Evolutionary conservation across 2,113 vertebrate genomes (phyloP).

Genomic region (Rhinolophus ferrumequinum): DNA sequence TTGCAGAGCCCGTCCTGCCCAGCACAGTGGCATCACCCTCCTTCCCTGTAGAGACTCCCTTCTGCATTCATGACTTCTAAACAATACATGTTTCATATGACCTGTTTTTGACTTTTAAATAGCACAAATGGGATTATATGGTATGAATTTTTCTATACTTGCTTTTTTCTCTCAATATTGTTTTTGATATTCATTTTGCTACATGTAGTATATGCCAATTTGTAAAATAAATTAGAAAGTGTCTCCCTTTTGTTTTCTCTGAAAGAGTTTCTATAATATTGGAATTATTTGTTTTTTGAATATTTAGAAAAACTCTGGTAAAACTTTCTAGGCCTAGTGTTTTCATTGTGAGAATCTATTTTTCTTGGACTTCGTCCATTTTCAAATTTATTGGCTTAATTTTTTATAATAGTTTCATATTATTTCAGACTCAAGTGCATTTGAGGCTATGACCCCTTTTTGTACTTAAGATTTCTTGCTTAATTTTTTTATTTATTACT

Average conservation of each 20-base stretch:
- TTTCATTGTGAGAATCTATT: background rate
- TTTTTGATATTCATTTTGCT: background rate
- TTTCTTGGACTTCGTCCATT: background rate
- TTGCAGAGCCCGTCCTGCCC: background rate
- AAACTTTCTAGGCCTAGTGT: background rate
- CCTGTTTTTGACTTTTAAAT: background rate
- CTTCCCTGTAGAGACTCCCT: background rate
- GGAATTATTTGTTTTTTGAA: background rate
- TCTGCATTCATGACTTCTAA: background rate
- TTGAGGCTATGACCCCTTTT: background rate
- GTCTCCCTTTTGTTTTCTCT: background rate
- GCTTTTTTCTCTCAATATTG: background rate
- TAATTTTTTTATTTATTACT: background rate
- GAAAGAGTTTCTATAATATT: background rate
- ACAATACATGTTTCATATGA: background rate
- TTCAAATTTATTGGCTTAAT: background rate
- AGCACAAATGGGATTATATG: background rate
- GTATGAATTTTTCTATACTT: background rate
- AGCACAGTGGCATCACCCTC: background rate
- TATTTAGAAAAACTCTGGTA: background rate
- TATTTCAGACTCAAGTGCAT: background rate
- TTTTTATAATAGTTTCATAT: background rate
- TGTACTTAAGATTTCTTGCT: background rate
- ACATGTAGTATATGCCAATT: background rate
- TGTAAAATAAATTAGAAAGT: background rate